Evolutionary conservation across 1,140 invertebrate species (phyloP).

Genomic region (Drosophila nikananu): DNA sequence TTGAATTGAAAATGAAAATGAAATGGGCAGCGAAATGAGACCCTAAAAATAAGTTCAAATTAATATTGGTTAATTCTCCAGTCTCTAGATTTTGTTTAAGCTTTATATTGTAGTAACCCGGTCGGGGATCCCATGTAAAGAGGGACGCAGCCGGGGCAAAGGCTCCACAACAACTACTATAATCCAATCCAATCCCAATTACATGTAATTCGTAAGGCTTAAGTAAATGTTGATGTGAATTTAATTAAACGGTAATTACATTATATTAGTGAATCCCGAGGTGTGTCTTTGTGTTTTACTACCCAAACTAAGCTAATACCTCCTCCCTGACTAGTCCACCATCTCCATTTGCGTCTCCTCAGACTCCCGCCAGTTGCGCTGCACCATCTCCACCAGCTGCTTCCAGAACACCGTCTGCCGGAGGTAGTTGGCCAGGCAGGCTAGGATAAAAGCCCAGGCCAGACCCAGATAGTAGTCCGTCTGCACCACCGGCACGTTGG

Average conservation of each 20-base stretch:
- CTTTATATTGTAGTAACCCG: constrained; percentile 39
- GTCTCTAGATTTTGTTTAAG: constrained; percentile 40
- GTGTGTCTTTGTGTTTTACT: constrained; percentile 7
- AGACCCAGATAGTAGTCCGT: constrained; percentile 93
- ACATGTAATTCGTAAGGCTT: constrained; percentile 60
- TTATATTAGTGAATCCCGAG: constrained; percentile 61
- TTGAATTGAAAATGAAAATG: constrained; percentile 27
- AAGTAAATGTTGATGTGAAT: constrained; percentile 80
- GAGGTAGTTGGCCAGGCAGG: constrained; percentile 92
- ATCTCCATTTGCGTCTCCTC: constrained; percentile 92
- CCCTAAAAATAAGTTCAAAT: constrained; percentile 24
- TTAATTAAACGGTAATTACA: constrained; percentile 78
- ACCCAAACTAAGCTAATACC: constrained; percentile 14
- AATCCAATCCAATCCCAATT: constrained; percentile 35
- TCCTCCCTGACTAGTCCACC: constrained; percentile 47
- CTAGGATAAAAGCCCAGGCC: constrained; percentile 94
- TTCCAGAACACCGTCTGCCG: constrained; percentile 92
- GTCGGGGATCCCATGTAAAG: background rate
- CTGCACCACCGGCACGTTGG: constrained; percentile 86
- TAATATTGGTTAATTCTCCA: constrained; percentile 24
- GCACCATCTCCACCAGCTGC: constrained; percentile 92
- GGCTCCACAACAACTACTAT: constrained; percentile 2
- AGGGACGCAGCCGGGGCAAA: background rate
- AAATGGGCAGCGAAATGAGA: constrained; percentile 22
- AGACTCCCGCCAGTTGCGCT: constrained; percentile 95